These are phyloP conservation scores for Astreopora myriophthalma DNA, from an alignment of 64 coral and sea anemone genomes.

Conservation along the genomic window DNA sequence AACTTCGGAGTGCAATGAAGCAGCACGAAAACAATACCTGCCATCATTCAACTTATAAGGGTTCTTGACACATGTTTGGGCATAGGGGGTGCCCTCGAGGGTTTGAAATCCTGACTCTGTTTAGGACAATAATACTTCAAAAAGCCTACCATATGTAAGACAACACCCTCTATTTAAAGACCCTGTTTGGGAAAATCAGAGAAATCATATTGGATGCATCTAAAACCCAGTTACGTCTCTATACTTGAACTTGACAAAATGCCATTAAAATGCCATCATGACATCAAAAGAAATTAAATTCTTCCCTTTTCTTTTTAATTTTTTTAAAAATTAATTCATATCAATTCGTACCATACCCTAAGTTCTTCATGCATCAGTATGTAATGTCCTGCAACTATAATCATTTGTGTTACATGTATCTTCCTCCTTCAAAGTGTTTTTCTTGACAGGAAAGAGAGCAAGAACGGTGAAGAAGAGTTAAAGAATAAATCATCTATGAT, in stretches of 20 bases:
- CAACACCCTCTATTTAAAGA: background rate
- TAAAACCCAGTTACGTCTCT: background rate
- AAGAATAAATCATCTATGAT: background rate
- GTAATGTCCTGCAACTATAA: background rate
- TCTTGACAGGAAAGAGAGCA: background rate
- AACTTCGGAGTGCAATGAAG: too few relatives aligned
- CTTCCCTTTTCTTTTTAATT: background rate
- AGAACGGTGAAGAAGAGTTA: background rate
- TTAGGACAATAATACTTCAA: background rate
- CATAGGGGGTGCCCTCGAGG: background rate
- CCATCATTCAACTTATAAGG: too few relatives aligned
- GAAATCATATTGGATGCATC: background rate
- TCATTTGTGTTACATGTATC: background rate
- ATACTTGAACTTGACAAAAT: background rate
- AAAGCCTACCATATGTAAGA: background rate
- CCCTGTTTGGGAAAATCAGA: background rate
- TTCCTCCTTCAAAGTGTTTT: background rate
- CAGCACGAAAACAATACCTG: too few relatives aligned
- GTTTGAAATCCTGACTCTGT: background rate
- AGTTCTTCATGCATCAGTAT: background rate
- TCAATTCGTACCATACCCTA: background rate
- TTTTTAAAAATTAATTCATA: background rate
- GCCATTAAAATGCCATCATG: background rate
- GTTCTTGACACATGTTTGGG: background rate
- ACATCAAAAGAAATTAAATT: background rate